A percentile compares a stretch with the other conserved stretches of the same genome.
These are phyloP conservation scores for Reticulitermes speratus DNA, from an alignment of 1,140 invertebrate species.

Conservation along the genomic window DNA sequence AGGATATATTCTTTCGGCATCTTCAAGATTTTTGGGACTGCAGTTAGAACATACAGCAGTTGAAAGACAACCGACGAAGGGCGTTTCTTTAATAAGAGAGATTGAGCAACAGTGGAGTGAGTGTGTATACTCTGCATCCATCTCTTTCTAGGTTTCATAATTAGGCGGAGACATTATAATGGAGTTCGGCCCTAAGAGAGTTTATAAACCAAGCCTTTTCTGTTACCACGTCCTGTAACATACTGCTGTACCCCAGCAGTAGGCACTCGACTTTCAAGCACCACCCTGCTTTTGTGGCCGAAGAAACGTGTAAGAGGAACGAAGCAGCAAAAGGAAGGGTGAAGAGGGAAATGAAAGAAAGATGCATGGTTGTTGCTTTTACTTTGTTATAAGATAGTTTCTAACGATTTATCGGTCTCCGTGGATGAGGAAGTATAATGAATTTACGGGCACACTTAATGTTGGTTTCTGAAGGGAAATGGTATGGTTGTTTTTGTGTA, in stretches of 20 bases:
- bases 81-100: not conserved
- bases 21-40: no score
- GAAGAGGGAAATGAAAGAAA: slow-evolving; percentile 5
- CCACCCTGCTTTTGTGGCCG: not conserved
- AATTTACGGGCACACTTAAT: not conserved
- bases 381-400: slow-evolving; percentile 10
- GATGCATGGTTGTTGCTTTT: not conserved
- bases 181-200: not conserved
- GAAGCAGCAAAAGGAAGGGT: not conserved
- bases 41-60: no score
- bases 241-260: not conserved
- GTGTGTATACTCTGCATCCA: not conserved
- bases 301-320: not conserved
- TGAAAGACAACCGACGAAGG: not conserved
- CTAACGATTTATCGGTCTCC: slow-evolving; percentile 12
- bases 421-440: not conserved
- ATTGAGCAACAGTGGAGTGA: not conserved
- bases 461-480: not conserved
- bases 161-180: not conserved
- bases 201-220: not conserved
- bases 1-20: no score
- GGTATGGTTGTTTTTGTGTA: not conserved
- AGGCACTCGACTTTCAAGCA: not conserved
- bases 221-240: not conserved
- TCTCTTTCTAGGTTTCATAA: not conserved